Base-by-base conservation (phyloP, 2,888 invertebrate genomes). In the Polymixis flavicincta region DNA sequence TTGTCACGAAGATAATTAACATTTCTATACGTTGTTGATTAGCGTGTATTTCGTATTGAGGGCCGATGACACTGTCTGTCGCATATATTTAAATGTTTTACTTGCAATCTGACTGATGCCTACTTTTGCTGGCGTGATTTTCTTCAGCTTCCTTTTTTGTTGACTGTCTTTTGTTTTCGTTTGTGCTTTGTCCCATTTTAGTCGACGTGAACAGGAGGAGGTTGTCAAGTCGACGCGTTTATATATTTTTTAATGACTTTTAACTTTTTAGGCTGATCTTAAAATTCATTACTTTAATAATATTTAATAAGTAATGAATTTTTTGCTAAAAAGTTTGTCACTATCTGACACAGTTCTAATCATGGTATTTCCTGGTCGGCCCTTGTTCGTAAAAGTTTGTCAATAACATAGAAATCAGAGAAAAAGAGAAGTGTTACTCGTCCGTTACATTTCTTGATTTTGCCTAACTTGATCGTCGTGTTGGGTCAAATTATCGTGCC, bases 1-100 rank as follows among this genome's bases (percentile, higher is more conserved):
- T 72, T 70, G 74, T 69, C 85, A 82, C 74, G 64, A 59, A 74
- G 50, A 60, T 61, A n/a, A 78, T 87, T 85, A 75, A 55, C 87
- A 82, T 82, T 28, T 77, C 66, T 73, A 74, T 66, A 59, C 61
- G 25, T 65, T 63, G 65, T 66, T 77, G 78, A 87, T 83, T 73
- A 71, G 67, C 59, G 59, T 83, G 74, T 67, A 83, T 79, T 76
- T 81, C 4, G 74, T 85, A 64, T 68, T 68, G 68, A 42, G 11
- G 74, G 74, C 73, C 63, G 28, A 69, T 78, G 85, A 78, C 77
- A 74, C 72, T 42, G 22, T 37, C 19, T 22, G 59, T 57, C 61
- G 71, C 61, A 73, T 77, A 65, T 14, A 70, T 77, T 75, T 75
- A 37, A 71, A 84, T 81, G 50, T 48, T 64, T 67, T 52, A 57